Evolutionary conservation across 2,888 invertebrate species (phyloP).

Genomic region (Lathronympha strigana): DNA sequence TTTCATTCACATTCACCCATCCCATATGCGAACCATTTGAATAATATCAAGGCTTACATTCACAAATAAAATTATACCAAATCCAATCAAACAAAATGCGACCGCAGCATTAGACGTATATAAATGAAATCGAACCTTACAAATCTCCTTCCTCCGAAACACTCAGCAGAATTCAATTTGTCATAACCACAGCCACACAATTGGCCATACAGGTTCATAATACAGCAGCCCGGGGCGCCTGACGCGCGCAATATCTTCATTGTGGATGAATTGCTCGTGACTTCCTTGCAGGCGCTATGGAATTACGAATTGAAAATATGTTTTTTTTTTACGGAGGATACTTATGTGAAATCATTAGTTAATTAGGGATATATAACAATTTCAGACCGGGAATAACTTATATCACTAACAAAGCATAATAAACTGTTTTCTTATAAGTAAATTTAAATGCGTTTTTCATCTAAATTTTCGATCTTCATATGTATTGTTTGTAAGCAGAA

Average conservation of each 20-base stretch:
- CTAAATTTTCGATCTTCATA: too few relatives aligned
- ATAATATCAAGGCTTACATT: too few relatives aligned
- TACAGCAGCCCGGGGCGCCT: conserved; percentile 19
- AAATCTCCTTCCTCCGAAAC: conserved; percentile 2
- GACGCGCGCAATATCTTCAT: conserved; percentile 23
- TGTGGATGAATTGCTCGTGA: conserved; percentile 28
- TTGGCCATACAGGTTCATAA: conserved; percentile 16
- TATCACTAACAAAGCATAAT: too few relatives aligned
- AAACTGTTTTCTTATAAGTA: too few relatives aligned
- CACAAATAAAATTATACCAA: too few relatives aligned
- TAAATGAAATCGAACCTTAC: conserved; percentile 7
- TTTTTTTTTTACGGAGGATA: background rate
- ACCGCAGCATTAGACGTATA: background rate
- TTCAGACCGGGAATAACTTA: too few relatives aligned
- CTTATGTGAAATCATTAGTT: too few relatives aligned
- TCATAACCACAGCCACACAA: conserved; percentile 28
- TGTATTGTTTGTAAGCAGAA: too few relatives aligned
- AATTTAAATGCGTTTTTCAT: too few relatives aligned
- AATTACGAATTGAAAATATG: background rate
- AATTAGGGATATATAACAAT: too few relatives aligned
- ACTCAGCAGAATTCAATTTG: conserved; percentile 27
- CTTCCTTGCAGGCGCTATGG: conserved; percentile 17
- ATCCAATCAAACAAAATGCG: conserved; percentile 4
- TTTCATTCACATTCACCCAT: too few relatives aligned
- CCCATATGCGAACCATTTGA: too few relatives aligned